A percentile compares a stretch with the other conserved stretches of the same genome.
Conservation (phyloP, 2,797 vertebrate species). For the Diplodus sargus region DNA sequence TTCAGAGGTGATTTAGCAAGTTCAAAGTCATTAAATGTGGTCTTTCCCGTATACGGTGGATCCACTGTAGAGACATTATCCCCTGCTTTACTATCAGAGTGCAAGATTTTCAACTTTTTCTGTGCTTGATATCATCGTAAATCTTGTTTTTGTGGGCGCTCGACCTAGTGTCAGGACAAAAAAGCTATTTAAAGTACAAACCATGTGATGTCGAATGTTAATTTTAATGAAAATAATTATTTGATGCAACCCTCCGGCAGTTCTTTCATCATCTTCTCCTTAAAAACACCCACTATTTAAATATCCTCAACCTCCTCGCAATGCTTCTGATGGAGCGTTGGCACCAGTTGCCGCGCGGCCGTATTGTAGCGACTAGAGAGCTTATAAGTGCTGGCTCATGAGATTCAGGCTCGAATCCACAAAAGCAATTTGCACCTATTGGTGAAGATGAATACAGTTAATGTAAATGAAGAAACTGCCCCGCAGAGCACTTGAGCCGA, state of each 20-base stretch:
- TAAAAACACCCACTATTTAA: no score
- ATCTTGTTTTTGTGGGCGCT: background rate
- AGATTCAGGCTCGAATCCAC: slow-evolving; percentile 61
- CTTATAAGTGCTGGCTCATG: slow-evolving; percentile 52
- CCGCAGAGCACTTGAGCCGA: slow-evolving; percentile 45
- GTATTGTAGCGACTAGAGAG: slow-evolving; percentile 10
- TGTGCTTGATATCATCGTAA: slow-evolving; percentile 18
- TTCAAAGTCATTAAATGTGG: background rate
- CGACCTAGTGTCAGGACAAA: background rate
- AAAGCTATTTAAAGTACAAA: background rate
- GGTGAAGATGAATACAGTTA: slow-evolving; percentile 61
- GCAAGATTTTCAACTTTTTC: background rate
- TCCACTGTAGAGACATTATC: slow-evolving; percentile 10
- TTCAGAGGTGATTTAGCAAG: background rate
- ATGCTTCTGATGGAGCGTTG: slow-evolving; percentile 21
- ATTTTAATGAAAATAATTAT: background rate
- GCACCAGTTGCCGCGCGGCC: background rate
- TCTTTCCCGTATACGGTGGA: slow-evolving; percentile 15
- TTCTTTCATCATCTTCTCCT: background rate
- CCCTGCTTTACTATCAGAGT: background rate
- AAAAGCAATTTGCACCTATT: slow-evolving; percentile 65
- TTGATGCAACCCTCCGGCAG: background rate
- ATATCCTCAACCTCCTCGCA: background rate
- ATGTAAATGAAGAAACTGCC: slow-evolving; percentile 60
- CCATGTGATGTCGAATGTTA: background rate